Conservation (phyloP, 92 coral and sea anemone genomes). For the Pocillopora meandrina region DNA sequence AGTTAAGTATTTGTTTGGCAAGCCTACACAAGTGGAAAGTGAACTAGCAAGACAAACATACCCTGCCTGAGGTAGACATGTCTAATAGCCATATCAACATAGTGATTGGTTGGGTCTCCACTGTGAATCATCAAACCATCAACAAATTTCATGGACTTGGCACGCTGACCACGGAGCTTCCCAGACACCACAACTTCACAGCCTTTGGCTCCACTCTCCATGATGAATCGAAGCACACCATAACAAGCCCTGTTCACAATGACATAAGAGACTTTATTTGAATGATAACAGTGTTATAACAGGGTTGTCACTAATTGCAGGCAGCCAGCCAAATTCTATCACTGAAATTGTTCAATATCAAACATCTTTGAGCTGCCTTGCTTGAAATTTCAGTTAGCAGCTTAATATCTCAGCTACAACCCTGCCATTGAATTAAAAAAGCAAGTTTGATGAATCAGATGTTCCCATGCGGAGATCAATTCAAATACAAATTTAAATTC, state of each 20-base stretch:
- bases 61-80: slow-evolving; percentile 99
- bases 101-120: slow-evolving; percentile 95
- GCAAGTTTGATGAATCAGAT: no score
- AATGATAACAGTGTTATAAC: neutral
- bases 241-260: slow-evolving; percentile 84
- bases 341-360: no score
- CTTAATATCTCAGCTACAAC: no score
- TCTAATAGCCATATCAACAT: slow-evolving; percentile 96
- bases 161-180: slow-evolving; percentile 99
- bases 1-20: neutral
- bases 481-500: no score
- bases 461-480: no score
- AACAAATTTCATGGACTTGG: slow-evolving; percentile 99
- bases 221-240: slow-evolving; percentile 96
- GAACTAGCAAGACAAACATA: slow-evolving; percentile 13
- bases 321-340: no score
- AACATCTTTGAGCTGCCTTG: no score
- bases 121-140: slow-evolving; percentile 99
- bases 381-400: no score
- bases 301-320: no score
- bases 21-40: neutral
- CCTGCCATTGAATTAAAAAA: no score
- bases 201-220: slow-evolving; percentile 99
- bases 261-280: neutral
- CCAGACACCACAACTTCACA: slow-evolving; percentile 99